These are phyloP conservation scores for Mylabris sibirica DNA, from an alignment of 2,888 invertebrate genomes.

Conservation along the genomic window DNA sequence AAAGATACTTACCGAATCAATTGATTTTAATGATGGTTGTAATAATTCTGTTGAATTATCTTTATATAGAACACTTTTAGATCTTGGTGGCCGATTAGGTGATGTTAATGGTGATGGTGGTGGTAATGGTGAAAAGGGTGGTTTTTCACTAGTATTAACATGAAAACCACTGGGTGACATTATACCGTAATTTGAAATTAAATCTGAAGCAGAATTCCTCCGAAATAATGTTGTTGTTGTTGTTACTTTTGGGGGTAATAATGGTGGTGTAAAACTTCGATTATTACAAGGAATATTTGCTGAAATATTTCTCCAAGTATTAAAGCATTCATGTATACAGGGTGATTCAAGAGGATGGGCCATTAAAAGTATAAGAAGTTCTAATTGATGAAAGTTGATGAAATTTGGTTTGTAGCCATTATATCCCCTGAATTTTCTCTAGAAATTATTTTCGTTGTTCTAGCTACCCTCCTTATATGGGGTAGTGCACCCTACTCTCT, in stretches of 20 bases:
- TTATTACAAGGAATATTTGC: slow-evolving; percentile 20
- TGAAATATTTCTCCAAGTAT: slow-evolving; percentile 19
- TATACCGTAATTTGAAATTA: slow-evolving; percentile 44
- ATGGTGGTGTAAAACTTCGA: slow-evolving; percentile 28
- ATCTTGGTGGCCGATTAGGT: slow-evolving; percentile 36
- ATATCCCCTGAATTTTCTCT: too few relatives aligned
- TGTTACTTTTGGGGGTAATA: background rate
- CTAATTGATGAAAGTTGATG: too few relatives aligned
- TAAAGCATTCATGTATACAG: background rate
- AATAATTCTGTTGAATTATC: background rate
- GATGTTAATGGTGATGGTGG: slow-evolving; percentile 33
- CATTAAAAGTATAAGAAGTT: too few relatives aligned
- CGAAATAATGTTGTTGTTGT: background rate
- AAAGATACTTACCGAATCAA: background rate
- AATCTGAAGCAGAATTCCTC: slow-evolving; percentile 43
- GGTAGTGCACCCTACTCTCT: too few relatives aligned
- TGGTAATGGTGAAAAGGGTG: slow-evolving; percentile 31
- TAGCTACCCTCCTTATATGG: too few relatives aligned
- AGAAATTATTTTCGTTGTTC: too few relatives aligned
- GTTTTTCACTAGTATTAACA: slow-evolving; percentile 31
- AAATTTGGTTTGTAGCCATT: too few relatives aligned
- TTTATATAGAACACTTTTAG: slow-evolving; percentile 33
- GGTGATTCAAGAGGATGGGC: too few relatives aligned
- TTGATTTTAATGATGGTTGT: background rate
- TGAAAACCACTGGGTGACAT: slow-evolving; percentile 37